Evolutionary conservation across 2,113 vertebrate species (phyloP).

Genomic region (Meriones unguiculatus): DNA sequence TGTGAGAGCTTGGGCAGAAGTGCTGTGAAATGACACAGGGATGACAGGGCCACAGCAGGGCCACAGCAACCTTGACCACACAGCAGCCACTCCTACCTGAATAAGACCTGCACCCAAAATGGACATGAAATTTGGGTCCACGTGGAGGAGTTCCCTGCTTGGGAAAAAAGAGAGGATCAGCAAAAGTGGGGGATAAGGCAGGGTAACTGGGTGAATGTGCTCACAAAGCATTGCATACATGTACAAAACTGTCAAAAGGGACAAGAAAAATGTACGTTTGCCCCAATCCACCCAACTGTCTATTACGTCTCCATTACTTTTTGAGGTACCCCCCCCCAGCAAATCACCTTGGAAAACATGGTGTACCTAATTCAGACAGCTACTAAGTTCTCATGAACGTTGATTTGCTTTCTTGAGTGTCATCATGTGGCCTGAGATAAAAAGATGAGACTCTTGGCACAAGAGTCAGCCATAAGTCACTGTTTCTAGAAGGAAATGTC

Average conservation of each 20-base stretch:
- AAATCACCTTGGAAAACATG: neutral
- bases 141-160: neutral
- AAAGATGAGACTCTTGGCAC: neutral
- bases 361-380: neutral
- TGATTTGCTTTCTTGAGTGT: conserved; percentile 6
- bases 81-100: no score
- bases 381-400: neutral
- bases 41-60: neutral
- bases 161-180: neutral
- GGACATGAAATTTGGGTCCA: neutral
- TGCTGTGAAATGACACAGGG: neutral
- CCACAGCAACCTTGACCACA: neutral
- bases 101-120: neutral
- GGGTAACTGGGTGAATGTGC: neutral
- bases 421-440: neutral
- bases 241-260: neutral
- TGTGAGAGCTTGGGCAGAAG: neutral
- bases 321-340: neutral
- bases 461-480: neutral
- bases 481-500: conserved; percentile 25
- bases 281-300: no score
- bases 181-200: neutral
- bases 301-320: neutral
- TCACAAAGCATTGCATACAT: neutral
- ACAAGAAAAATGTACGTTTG: neutral